Base-by-base conservation (phyloP, 1,140 invertebrate genomes). In the Idris sp. region DNA sequence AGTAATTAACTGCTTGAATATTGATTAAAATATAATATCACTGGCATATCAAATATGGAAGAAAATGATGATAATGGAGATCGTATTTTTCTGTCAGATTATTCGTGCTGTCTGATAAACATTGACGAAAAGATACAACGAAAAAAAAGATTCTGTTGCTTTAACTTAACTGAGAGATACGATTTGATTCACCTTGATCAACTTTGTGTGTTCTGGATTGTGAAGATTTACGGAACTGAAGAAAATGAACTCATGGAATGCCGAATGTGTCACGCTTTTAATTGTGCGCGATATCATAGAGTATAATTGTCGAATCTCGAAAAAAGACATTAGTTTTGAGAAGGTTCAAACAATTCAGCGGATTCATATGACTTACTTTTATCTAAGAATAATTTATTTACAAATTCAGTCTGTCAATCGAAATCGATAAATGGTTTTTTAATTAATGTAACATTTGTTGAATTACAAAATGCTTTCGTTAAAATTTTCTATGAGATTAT, bases 41-140 rank as follows among this genome's bases (percentile, higher is more conserved):
- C 67, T 61, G 48, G 67, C 49, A 69, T 76, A 67, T 71, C 53
- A 54, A 69, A 19, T 53, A 46, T 30, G n/a, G 19, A 6, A 6
- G 19, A 6, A 22, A 6, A 6, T 22, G 19, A 6, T 22, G 19
- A 6, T 2, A 6, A 6, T 4, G 19, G 19, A 22, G 19, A 69
- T 75, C 65, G 59, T 59, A 46, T 65, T 75, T 59, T 64, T 31
- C 41, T 25, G 38, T 13, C 26, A 54, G 59, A 71, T 76, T 76
- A 71, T 65, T 59, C 46, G 59, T 38, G 33, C 18, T 67, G 61
- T 40, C 53, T 38, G 73, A 76, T 76, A 71, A 75, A 65, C 65
- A 65, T 65, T 75, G 73, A 69, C 73, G 53, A 71, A 67, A 64
- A 56, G 73, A 65, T 9, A 33, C 49, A 18, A 15, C 40, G 35